Evolutionary conservation across 2,888 invertebrate species (phyloP), one percentile per base, ranked within the genome.

Genomic region (Drosophila rellima): DNA sequence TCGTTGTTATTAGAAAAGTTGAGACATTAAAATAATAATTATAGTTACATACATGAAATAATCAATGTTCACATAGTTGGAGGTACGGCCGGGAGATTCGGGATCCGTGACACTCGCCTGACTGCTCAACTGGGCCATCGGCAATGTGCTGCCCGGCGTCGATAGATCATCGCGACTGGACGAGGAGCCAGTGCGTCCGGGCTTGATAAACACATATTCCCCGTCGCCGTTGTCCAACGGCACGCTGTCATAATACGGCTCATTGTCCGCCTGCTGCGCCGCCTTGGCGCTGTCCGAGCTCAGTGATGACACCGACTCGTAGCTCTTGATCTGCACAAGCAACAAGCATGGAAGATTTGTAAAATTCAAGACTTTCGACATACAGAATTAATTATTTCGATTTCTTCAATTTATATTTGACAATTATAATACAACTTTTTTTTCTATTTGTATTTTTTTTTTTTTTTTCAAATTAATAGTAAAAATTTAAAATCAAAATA

Each of bases 51-150:
- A 88, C 92, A 97, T 95, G 88, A 97, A 97, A 92, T 97, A 97
- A 93, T 97, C 97, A 93, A 97, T 97, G 93, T 97, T 97, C 92
- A 97, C 97, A 93, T 97, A 97, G 93, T 97, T 97, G 74, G 97
- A 96, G 78, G 96, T 95, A 85, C 94, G 94, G 86, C 96, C 95
- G 57, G 96, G 96, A 35, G 96, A 96, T 92, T 96, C 96, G 23
- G 96, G 96, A 75, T 95, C 95, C 77, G 93, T 93, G 40, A 92
- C 92, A 75, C 92, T 93, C 56, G 92, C 91, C 81, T 93, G 92
- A 71, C 92, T 92, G 76, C 89, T 92, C 71, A 93, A 92, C 50
- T 92, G 92, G 60, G 90, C 90, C 73, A 93, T 93, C 74, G 93
- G 94, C 82, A 95, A 89, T 18, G 95, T 95, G 90, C 95, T 95